Evolutionary conservation across 2,113 vertebrate species (phyloP).

Genomic region (Cairina moschata): DNA sequence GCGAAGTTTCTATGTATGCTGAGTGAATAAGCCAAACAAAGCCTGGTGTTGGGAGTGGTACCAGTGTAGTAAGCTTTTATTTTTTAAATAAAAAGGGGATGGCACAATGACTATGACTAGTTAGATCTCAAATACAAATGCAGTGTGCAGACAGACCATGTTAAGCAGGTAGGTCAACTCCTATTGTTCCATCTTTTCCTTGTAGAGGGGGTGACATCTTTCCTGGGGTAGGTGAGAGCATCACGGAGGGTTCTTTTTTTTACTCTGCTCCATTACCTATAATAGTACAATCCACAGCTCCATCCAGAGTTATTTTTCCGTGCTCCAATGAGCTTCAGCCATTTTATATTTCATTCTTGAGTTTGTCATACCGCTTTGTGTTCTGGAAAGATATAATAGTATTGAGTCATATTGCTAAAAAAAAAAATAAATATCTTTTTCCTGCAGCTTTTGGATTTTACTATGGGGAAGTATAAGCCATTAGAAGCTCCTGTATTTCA

Average conservation of each 20-base stretch:
- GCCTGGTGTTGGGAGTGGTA: not conserved
- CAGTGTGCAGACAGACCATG: not conserved
- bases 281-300: not conserved
- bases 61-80: not conserved
- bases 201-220: not conserved
- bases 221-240: not conserved
- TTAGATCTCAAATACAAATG: conserved; percentile 6
- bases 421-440: not conserved
- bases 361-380: not conserved
- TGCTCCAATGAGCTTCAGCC: not conserved
- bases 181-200: not conserved
- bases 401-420: not conserved
- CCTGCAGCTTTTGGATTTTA: not conserved
- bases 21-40: not conserved
- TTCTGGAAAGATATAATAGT: not conserved
- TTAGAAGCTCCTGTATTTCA: not conserved
- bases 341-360: not conserved
- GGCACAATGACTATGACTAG: not conserved
- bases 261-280: not conserved
- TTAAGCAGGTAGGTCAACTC: not conserved
- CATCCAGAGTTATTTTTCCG: not conserved
- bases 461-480: not conserved
- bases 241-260: not conserved
- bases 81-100: not conserved
- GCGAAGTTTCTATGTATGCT: not conserved